phyloP scores from a whole-genome alignment of 2,113 vertebrate species.

The Crypturellus undulatus region DNA sequence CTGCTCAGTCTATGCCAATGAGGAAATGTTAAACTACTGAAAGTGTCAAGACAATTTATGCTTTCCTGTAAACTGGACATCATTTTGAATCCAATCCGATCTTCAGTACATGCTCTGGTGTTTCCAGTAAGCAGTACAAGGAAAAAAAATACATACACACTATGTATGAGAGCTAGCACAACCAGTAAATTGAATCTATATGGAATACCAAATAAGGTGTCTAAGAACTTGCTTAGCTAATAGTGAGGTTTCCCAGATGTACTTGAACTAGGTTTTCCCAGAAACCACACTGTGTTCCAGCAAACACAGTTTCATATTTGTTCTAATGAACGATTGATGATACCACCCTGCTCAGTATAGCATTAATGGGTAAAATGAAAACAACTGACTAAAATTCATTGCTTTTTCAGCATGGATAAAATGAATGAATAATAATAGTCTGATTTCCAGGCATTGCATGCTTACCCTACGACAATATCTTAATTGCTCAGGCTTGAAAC shows the following conservation, averaged over 20 bases:
- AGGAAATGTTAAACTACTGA: background rate
- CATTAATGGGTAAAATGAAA: background rate
- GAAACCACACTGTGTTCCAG: rapidly evolving
- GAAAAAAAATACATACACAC: background rate
- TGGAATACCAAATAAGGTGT: background rate
- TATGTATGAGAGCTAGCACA: background rate
- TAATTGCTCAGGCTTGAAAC: background rate
- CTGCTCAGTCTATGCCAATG: background rate
- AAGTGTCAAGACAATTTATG: background rate
- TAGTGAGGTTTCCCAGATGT: background rate
- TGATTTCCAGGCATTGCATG: background rate
- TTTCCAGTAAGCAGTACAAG: background rate
- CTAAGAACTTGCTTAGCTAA: background rate
- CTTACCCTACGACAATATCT: background rate
- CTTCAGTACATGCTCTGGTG: background rate
- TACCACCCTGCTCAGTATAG: background rate
- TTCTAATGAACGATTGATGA: background rate
- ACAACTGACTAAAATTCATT: background rate
- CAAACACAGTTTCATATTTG: background rate
- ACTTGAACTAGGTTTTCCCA: background rate
- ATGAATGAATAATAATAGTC: background rate
- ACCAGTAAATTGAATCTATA: background rate
- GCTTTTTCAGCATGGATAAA: background rate
- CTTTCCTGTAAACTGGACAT: background rate
- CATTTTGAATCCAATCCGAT: background rate